A percentile compares a stretch with the other conserved stretches of the same genome.
Conservation (phyloP, 2,888 invertebrate species). For the Podotricha telesiphe region DNA sequence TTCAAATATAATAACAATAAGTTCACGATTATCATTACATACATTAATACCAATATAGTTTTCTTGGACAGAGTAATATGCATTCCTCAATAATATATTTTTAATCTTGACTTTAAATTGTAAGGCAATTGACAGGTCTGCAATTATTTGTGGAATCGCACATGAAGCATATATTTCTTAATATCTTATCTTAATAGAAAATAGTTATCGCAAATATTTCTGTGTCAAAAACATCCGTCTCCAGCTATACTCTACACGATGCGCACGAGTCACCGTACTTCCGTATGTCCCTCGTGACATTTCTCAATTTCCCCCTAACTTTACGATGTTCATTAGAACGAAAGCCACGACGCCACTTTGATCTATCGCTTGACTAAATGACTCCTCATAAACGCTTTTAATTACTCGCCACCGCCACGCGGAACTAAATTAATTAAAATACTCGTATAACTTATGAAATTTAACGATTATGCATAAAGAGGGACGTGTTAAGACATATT, state of each 20-base stretch:
- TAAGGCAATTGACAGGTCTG: too few relatives aligned
- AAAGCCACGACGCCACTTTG: conserved; percentile 46
- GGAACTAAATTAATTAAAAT: conserved; percentile 36
- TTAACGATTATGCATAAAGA: neutral
- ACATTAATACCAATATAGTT: too few relatives aligned
- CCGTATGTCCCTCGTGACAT: conserved; percentile 46
- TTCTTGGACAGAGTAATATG: too few relatives aligned
- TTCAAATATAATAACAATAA: too few relatives aligned
- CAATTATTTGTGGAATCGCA: neutral
- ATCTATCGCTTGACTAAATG: conserved; percentile 46
- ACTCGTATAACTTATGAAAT: conserved; percentile 28
- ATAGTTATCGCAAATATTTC: conserved; percentile 32
- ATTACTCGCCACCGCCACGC: conserved; percentile 40
- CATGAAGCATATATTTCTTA: neutral
- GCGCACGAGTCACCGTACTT: conserved; percentile 43
- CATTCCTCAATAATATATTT: too few relatives aligned
- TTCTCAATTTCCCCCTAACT: conserved; percentile 39
- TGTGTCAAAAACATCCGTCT: conserved; percentile 45
- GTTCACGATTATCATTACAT: too few relatives aligned
- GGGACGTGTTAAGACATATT: conserved; percentile 1
- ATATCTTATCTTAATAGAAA: too few relatives aligned
- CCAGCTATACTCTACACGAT: conserved; percentile 30
- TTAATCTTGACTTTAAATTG: too few relatives aligned
- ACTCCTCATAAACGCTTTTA: conserved; percentile 44
- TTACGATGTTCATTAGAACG: conserved; percentile 49